Base-by-base conservation (phyloP, 2,113 vertebrate genomes). In the Oncorhynchus masou region DNA sequence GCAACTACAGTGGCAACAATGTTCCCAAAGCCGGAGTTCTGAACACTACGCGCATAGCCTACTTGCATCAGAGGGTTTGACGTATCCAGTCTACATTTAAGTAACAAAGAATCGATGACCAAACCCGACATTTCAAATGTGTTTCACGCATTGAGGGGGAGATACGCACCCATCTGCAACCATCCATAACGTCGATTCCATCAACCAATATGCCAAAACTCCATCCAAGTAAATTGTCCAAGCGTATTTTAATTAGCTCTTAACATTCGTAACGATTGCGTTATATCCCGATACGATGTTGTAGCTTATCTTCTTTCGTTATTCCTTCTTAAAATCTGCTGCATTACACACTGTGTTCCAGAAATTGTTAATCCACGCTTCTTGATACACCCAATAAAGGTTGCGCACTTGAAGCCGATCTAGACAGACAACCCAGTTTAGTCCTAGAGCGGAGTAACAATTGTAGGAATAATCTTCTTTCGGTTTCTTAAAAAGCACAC, bases 131-230 rank as follows among this genome's bases (percentile, higher is more conserved):
- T 29, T 16, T 72, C 5, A 31, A 27, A 34, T 15, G 8, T 34
- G 62, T 39, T 65, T 45, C 25, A 59, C 24, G 4, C 20, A 19
- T 70, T 51, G 9, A n/a, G 24, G 2, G 9, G 48, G 75, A 62
- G 75, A 81, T 54, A 89, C 94, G 90, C 89, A 95, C 95, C 91
- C 90, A 85, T 87, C 86, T 79, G 86, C 91, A 83, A 88, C 78
- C 90, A 88, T 92, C 86, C 93, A 82, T 89, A 84, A 81, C 79
- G 68, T 86, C 84, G 92, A 91, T 94, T 94, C 94, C 94, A 92
- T 92, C 84, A 85, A 91, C 78, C 81, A 87, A 79, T 16, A 80
- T 74, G 79, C 62, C 77, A 80, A 83, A 87, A 89, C 85, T 90
- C 92, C 89, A 89, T 87, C 83, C 85, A 79, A 76, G 25, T 13